A percentile compares a stretch with the other conserved stretches of the same genome.
phyloP scores from a whole-genome alignment of 2,113 vertebrate genomes.

The Pseudorhombus dupliciocellatus region DNA sequence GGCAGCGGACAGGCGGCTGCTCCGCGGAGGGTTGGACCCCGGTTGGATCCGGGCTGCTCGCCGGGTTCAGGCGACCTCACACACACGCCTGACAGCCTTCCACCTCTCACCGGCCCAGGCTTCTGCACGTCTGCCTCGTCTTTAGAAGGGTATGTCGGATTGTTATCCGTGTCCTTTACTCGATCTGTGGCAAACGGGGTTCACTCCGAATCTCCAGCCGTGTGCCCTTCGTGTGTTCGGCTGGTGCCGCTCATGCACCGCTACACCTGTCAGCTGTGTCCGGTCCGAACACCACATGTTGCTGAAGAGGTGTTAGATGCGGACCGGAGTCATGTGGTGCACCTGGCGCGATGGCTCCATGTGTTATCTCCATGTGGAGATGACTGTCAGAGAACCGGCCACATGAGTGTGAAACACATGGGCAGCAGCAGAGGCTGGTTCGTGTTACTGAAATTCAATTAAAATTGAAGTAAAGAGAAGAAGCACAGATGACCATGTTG shows the following conservation, averaged over 20 bases:
- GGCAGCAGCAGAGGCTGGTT: no score
- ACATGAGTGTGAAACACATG: background rate
- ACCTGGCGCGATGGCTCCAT: background rate
- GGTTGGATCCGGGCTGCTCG: background rate
- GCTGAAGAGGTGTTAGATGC: background rate
- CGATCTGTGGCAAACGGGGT: background rate
- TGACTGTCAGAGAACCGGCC: background rate
- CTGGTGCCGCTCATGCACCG: constrained; percentile 17
- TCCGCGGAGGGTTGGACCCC: no score
- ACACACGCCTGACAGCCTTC: background rate
- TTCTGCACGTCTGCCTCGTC: background rate
- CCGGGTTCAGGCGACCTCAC: background rate
- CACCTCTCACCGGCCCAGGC: background rate
- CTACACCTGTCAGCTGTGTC: background rate
- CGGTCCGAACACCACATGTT: background rate
- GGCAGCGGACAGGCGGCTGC: background rate
- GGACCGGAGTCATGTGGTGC: background rate
- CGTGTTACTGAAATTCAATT: no score
- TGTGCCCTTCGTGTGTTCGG: background rate
- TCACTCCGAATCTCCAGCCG: background rate
- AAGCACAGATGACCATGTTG: no score
- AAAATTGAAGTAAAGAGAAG: no score
- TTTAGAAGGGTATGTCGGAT: background rate
- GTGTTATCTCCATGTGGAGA: background rate
- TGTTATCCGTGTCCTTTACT: background rate